Evolutionary conservation across 2,113 vertebrate species (phyloP), one percentile per base, ranked within the genome.

Genomic region (Gallinago jamesoni): DNA sequence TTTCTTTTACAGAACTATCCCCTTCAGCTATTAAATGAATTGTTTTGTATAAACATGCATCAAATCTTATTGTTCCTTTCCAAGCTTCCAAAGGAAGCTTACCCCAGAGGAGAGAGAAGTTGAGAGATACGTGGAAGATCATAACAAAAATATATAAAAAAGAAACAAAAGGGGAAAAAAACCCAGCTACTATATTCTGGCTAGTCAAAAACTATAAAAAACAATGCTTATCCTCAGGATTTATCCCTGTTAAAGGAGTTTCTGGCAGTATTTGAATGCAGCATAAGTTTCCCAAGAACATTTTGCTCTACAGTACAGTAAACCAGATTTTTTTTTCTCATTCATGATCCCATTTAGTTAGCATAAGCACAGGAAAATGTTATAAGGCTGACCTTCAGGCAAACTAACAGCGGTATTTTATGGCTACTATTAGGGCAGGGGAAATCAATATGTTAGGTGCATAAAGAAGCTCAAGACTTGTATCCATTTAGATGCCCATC

Each of bases 81-180:
- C 33, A 55, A 47, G 37, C 21, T 90, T 90, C 48, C 33, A 13
- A 88, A 88, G 23, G n/a, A 37, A 70, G 17, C 15, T 86, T 84
- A 48, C 14, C 4, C 64, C 50, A 66, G 43, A 69, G 48, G 25
- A 21, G 16, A 59, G 7, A 93, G 20, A 69, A 22, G 4, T 31
- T 50, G 24, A 64, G 56, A 79, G 7, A 63, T 35, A 66, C 19
- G 74, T 83, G n/a, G 27, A 90, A 90, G 31, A 57, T 48, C 8
- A 7, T 47, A 43, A 14, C 21, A 25, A 21, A 47, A 82, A 50
- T 27, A 28, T 24, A n/a, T 53, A 45, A 35, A 9, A 50, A 53
- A 25, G 0, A 20, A 57, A 15, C 2, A 45, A 39, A 57, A 39
- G 4, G 14, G 41, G n/a, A 48, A 37, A 53, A 9, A 0, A 0